Base-by-base conservation (phyloP, 2,888 invertebrate genomes). In the Neoaliturus tenellus region DNA sequence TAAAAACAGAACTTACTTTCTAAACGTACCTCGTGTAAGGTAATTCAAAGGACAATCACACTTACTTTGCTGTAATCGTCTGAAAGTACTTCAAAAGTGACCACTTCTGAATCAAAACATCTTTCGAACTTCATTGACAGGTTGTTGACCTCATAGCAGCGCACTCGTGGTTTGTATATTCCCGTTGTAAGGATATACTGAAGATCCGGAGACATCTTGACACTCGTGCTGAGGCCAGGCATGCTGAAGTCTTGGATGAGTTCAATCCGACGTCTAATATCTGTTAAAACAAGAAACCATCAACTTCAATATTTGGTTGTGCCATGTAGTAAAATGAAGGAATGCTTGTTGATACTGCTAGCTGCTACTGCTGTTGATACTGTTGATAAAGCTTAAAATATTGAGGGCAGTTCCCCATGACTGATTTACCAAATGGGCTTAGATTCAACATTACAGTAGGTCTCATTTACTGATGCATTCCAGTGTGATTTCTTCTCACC, bases 221-320 rank as follows among this genome's bases (percentile, higher is more conserved):
- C 93, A 80, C 94, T 94, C 23, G 95, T 96, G 89, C 98, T 98
- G 0, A 99, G 93, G 75, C 95, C 97, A 33, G 99, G 99, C 99
- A 99, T 99, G 88, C 98, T 98, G 93, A 99, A 99, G 90, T 99
- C 99, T 91, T 99, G 99, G 87, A 99, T 97, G 58, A 99, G 94
- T 91, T 99, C 98, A 88, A 99, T 98, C 89, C 98, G 93, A 87
- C 96, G 93, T 87, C 98, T 93, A 73, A 99, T 93, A 90, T 98
- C 98, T 93, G 87, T 8, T 14, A 2, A 85, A 82, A 58, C 73
- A 67, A 71, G 39, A 78, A 8, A n/a, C n/a, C n/a, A n/a, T n/a
- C n/a, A n/a, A n/a, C n/a, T n/a, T n/a, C n/a, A n/a, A n/a, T n/a
- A n/a, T n/a, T n/a, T n/a, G n/a, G n/a, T n/a, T n/a, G n/a, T n/a